A percentile compares a stretch with the other conserved stretches of the same genome.
Evolutionary conservation across 2,797 vertebrate species (phyloP).

Genomic region (Arnoldichthys spilopterus): DNA sequence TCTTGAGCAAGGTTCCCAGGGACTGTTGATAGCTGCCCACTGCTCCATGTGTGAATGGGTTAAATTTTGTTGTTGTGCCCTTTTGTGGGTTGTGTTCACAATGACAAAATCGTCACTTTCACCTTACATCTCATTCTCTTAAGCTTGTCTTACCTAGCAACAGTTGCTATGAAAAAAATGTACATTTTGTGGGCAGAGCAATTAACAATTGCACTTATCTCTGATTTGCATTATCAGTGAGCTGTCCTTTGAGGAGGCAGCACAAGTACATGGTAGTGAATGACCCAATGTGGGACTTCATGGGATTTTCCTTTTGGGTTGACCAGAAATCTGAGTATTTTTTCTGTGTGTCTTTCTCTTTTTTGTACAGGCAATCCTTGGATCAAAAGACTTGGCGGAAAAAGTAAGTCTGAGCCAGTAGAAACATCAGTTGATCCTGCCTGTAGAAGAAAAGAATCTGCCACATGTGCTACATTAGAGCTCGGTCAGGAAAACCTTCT

Average conservation of each 20-base stretch:
- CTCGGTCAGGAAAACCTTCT: neutral
- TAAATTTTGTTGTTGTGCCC: too few relatives aligned
- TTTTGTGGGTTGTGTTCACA: too few relatives aligned
- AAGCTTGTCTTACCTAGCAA: too few relatives aligned
- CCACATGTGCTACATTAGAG: constrained; percentile 27
- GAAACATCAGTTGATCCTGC: constrained; percentile 21
- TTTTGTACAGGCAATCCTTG: constrained; percentile 69
- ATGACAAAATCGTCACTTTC: too few relatives aligned
- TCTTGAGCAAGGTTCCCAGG: too few relatives aligned
- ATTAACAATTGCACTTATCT: too few relatives aligned
- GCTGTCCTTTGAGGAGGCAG: neutral
- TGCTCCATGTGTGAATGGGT: too few relatives aligned
- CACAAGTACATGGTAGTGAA: neutral
- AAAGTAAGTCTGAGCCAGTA: constrained; percentile 70
- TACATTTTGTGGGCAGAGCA: neutral
- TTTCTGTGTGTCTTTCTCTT: constrained; percentile 2
- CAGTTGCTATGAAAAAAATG: too few relatives aligned
- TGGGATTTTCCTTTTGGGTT: neutral
- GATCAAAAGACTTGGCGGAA: constrained; percentile 71
- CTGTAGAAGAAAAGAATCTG: constrained; percentile 15
- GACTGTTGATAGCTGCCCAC: too few relatives aligned
- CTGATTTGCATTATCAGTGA: too few relatives aligned
- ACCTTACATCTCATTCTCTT: too few relatives aligned
- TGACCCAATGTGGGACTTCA: neutral
- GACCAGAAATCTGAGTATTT: neutral